phyloP scores from a whole-genome alignment of 2,888 invertebrate species.

The Leptinotarsa peninsularis region DNA sequence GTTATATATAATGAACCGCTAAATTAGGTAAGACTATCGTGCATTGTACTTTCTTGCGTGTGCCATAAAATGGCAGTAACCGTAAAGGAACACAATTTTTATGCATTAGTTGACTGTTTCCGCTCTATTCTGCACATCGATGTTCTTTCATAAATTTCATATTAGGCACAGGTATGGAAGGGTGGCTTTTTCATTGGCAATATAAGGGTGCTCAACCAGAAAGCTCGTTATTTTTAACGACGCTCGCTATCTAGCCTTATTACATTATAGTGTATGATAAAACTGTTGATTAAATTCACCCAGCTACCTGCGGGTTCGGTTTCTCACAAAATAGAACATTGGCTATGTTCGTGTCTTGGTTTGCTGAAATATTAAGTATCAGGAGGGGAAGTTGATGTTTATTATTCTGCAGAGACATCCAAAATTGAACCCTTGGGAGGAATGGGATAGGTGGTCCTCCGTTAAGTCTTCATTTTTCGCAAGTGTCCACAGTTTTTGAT shows the following conservation, averaged over 20 bases:
- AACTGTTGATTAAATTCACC: conserved; percentile 51
- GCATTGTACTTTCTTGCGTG: background rate
- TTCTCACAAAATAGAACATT: background rate
- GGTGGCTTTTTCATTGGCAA: conserved; percentile 46
- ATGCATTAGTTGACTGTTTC: conserved; percentile 7
- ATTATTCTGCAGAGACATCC: background rate
- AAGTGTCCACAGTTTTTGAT: no score
- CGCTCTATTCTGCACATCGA: background rate
- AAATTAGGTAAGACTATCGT: background rate
- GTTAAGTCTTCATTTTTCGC: no score
- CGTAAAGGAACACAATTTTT: conserved; percentile 4
- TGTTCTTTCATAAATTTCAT: conserved; percentile 48
- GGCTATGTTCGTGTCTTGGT: background rate
- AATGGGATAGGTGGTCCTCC: no score
- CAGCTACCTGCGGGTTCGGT: conserved; percentile 30
- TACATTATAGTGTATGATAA: conserved; percentile 55
- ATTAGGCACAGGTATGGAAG: conserved; percentile 43
- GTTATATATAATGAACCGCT: no score
- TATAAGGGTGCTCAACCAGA: conserved; percentile 48
- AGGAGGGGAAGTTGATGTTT: background rate
- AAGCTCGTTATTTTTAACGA: conserved; percentile 58
- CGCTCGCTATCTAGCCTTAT: conserved; percentile 46
- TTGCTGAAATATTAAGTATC: background rate
- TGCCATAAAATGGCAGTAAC: conserved; percentile 1
- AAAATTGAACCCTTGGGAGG: no score